Base-by-base conservation (phyloP, 2,113 vertebrate species). In the Sporophila hypoxantha region DNA sequence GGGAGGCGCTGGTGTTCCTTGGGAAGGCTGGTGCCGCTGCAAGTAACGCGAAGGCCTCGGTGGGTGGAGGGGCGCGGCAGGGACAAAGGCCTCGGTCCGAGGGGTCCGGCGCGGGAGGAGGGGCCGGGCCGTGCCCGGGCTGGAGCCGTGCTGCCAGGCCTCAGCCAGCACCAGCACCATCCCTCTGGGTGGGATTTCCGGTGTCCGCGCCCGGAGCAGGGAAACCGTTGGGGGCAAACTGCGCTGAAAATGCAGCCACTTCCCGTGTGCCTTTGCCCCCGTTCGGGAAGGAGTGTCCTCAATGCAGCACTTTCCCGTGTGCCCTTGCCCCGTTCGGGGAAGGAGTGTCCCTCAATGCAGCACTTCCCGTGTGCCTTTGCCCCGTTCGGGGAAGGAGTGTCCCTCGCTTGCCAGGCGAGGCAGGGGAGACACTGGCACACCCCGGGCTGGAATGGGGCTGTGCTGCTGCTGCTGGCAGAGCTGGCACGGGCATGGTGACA, bases 141-240 rank as follows among this genome's bases (percentile, higher is more conserved):
- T 32, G 71, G 34, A 39, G 30, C 30, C 2, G n/a, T n/a, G 12
- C 53, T 55, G 65, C n/a, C 4, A 1, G 52, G n/a, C 36, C 73
- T 52, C 49, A 1, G 37, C n/a, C 55, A 8, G 10, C 64, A n/a
- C 15, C 30, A 42, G 77, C 44, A n/a, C 44, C 55, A 3, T 14
- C 29, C 46, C 64, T 30, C 25, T 0, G 2, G 13, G 42, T 19
- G 0, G 0, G 12, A 4, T 6, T 19, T 27, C 46, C 5, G 0
- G 5, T 2, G 59, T 17, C 34, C 36, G 9, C n/a, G 23, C 65
- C 53, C 9, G 19, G 25, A n/a, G 57, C 8, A 0, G 19, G 42
- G 37, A 65, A 60, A 8, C 4, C 5, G 6, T 10, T 29, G 57
- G 39, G 68, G 36, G 39, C 41, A 2, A 50, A 36, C n/a, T n/a